Evolutionary conservation across 2,888 invertebrate genomes (phyloP).

Genomic region (Agapostemon virescens): DNA sequence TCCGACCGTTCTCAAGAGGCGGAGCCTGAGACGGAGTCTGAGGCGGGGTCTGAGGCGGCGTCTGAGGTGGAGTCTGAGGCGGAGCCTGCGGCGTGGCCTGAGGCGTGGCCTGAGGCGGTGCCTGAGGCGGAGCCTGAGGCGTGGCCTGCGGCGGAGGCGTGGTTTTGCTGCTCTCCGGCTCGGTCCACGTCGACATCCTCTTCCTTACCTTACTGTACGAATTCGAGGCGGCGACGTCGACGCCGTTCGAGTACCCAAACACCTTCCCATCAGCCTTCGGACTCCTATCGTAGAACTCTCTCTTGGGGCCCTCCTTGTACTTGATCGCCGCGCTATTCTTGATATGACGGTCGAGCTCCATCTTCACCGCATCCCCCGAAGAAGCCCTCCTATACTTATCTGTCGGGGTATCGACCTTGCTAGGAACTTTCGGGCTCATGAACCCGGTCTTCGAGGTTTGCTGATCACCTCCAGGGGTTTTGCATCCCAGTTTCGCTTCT

Average conservation of each 20-base stretch:
- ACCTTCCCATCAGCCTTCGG: constrained; percentile 63
- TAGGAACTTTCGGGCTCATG: constrained; percentile 70
- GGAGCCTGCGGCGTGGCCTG: not conserved
- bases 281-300: constrained; percentile 67
- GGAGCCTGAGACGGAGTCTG: no score
- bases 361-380: constrained; percentile 57
- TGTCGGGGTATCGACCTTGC: constrained; percentile 56
- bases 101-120: not conserved
- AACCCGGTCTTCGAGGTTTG: constrained; percentile 48
- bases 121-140: no score
- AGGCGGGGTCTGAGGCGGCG: not conserved
- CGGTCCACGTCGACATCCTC: constrained; percentile 69
- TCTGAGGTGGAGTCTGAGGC: no score
- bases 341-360: constrained; percentile 68
- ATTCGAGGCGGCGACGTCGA: constrained; percentile 56
- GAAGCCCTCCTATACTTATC: constrained; percentile 67
- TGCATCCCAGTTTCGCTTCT: constrained; percentile 68
- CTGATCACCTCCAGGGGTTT: constrained; percentile 60
- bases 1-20: constrained; percentile 63
- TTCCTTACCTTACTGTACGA: constrained; percentile 69
- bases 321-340: constrained; percentile 62
- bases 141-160: constrained; percentile 30
- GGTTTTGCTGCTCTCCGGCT: constrained; percentile 61
- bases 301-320: constrained; percentile 64
- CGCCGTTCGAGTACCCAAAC: constrained; percentile 62